These are phyloP conservation scores for Laupala kohalensis DNA, from an alignment of 1,140 invertebrate genomes.

Conservation along the genomic window DNA sequence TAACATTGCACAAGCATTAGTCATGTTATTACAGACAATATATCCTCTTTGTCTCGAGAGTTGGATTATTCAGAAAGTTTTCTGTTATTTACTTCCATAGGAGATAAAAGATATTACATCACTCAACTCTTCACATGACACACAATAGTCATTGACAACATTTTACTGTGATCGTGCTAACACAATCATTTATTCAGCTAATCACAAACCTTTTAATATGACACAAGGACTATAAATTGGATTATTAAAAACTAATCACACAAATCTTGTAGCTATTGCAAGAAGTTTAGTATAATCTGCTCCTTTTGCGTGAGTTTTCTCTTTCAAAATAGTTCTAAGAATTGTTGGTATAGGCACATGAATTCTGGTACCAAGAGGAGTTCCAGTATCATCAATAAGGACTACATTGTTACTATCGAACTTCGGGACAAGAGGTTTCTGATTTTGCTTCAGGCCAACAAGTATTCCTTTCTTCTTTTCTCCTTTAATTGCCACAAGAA, in stretches of 20 bases:
- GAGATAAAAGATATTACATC: too few species aligned
- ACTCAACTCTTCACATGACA: too few species aligned
- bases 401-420: constrained; percentile 97
- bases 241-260: constrained; percentile 38
- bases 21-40: too few species aligned
- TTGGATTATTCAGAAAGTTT: too few species aligned
- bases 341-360: constrained; percentile 87
- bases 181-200: too few species aligned
- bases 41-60: too few species aligned
- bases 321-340: constrained; percentile 72
- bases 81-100: too few species aligned
- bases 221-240: too few species aligned
- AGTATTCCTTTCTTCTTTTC: constrained; percentile 93
- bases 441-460: constrained; percentile 79
- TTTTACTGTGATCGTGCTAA: too few species aligned
- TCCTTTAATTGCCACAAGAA: constrained; percentile 91
- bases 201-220: too few species aligned
- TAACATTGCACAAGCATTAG: too few species aligned
- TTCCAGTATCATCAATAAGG: constrained; percentile 87
- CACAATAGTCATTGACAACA: too few species aligned
- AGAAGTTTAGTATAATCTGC: constrained; percentile 91
- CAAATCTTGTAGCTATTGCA: constrained; percentile 83
- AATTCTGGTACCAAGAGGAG: constrained; percentile 85
- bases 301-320: constrained; percentile 67
- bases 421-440: constrained; percentile 70